Conservation (phyloP, 2,113 vertebrate species). For the Polypterus bichir region DNA sequence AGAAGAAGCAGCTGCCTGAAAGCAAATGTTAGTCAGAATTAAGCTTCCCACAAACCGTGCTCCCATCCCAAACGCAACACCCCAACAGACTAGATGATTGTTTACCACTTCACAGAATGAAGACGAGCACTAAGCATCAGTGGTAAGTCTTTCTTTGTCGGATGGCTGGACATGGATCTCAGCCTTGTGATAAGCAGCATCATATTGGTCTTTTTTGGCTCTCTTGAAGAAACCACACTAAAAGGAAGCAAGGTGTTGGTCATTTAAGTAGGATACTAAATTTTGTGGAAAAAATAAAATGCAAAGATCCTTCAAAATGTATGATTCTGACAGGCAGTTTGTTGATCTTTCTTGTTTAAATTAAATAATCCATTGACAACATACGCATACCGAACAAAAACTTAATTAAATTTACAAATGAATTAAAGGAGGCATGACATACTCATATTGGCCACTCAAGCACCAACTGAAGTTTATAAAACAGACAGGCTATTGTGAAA, state of each 20-base stretch:
- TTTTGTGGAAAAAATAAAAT: constrained; percentile 18
- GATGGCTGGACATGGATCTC: constrained; percentile 97
- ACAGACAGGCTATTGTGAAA: too few relatives aligned
- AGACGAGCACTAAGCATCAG: constrained; percentile 82
- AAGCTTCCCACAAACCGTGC: constrained; percentile 55
- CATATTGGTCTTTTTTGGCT: constrained; percentile 83
- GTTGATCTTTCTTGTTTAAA: too few relatives aligned
- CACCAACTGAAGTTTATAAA: too few relatives aligned
- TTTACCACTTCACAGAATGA: constrained; percentile 77
- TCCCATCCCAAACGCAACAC: constrained; percentile 34
- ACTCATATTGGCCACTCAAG: too few relatives aligned
- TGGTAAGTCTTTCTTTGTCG: constrained; percentile 96
- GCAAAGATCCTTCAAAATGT: too few relatives aligned
- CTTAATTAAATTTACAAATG: too few relatives aligned
- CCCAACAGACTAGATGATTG: constrained; percentile 48
- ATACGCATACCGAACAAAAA: too few relatives aligned
- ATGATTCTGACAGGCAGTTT: too few relatives aligned
- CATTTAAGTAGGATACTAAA: constrained; percentile 34
- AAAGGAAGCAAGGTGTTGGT: constrained; percentile 74
- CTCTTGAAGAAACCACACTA: constrained; percentile 99
- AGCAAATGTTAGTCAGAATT: constrained; percentile 46
- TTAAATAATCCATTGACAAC: too few relatives aligned
- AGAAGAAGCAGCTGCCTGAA: constrained; percentile 12
- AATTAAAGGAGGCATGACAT: too few relatives aligned
- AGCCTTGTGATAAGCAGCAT: constrained; percentile 95